Conservation (phyloP, 2,797 vertebrate genomes). For the Jordanella pulchra region DNA sequence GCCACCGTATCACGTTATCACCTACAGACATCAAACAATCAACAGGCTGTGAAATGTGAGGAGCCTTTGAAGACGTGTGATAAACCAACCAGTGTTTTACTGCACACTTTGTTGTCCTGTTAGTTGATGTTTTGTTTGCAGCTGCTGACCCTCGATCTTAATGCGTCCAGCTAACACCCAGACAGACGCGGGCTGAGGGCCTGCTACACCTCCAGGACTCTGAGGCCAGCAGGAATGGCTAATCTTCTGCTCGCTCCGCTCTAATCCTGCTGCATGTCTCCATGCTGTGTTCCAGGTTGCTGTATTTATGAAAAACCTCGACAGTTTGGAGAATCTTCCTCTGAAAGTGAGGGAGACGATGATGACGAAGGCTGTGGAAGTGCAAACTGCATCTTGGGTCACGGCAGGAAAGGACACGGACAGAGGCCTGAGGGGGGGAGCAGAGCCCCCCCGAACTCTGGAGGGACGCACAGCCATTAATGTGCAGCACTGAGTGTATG, state of each 20-base stretch:
- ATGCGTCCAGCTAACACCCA: too few relatives aligned
- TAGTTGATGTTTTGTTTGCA: too few relatives aligned
- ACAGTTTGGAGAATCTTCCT: constrained; percentile 91
- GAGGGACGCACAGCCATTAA: constrained; percentile 78
- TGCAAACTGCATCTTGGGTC: constrained; percentile 89
- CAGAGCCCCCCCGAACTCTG: constrained; percentile 75
- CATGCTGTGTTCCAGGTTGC: constrained; percentile 80
- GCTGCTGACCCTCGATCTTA: too few relatives aligned
- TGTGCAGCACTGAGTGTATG: not conserved
- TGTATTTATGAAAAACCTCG: constrained; percentile 93
- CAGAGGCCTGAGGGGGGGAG: constrained; percentile 64
- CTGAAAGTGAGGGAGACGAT: constrained; percentile 91
- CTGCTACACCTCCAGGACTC: too few relatives aligned
- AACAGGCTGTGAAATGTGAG: too few relatives aligned
- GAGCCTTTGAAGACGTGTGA: too few relatives aligned
- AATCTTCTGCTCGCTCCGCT: not conserved
- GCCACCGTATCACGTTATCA: too few relatives aligned
- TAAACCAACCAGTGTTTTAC: too few relatives aligned
- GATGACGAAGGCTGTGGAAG: constrained; percentile 90
- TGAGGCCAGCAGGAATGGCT: too few relatives aligned
- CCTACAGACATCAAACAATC: too few relatives aligned
- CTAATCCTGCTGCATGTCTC: not conserved
- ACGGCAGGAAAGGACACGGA: constrained; percentile 79
- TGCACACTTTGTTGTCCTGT: too few relatives aligned
- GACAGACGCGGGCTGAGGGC: too few relatives aligned